Percentiles rank a stretch among this genome's conserved stretches.
phyloP scores from a whole-genome alignment of 2,113 vertebrate species.

The Protobothrops flavoviridis region DNA sequence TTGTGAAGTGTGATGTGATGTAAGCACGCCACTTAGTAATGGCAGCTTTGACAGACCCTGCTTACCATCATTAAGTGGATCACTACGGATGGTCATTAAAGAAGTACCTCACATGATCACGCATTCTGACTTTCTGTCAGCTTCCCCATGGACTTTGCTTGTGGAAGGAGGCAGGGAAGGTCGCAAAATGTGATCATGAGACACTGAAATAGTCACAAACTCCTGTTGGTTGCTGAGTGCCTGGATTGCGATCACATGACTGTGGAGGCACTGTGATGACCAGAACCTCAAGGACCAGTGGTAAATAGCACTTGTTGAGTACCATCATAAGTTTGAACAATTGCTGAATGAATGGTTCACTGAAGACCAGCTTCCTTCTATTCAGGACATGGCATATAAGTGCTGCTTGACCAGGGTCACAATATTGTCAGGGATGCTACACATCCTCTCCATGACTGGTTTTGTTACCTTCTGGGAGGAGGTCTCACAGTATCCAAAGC shows the following conservation, averaged over 20 bases:
- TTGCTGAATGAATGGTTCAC: too few species aligned
- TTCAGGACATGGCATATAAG: too few species aligned
- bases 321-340: too few species aligned
- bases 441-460: too few species aligned
- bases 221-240: neutral
- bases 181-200: neutral
- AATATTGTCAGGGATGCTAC: too few species aligned
- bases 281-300: too few species aligned
- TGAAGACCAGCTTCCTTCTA: too few species aligned
- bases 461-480: too few species aligned
- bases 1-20: neutral
- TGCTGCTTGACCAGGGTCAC: too few species aligned
- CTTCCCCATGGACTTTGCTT: neutral
- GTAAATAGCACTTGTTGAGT: too few species aligned
- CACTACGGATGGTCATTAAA: neutral
- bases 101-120: neutral
- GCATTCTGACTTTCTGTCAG: neutral
- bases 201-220: neutral
- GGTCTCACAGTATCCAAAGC: too few species aligned
- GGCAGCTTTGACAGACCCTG: neutral
- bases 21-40: neutral
- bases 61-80: neutral
- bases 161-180: neutral
- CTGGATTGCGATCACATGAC: neutral
- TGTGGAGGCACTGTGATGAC: too few species aligned